Conservation (phyloP, 2,113 vertebrate species). For the Chionodraco myersi region DNA sequence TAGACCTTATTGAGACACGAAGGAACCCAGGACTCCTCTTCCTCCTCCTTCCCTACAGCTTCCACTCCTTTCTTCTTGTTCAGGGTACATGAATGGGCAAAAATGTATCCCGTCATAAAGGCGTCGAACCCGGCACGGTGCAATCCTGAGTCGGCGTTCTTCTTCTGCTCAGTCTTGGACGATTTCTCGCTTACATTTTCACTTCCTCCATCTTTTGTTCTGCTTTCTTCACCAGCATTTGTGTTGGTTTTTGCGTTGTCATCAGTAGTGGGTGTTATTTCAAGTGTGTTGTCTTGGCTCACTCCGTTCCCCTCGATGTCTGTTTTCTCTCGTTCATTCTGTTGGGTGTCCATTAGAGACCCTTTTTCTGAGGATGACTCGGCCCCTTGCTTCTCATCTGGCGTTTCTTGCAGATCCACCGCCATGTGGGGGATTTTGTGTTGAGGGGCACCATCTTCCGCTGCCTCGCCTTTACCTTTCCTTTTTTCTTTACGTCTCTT, state of each 20-base stretch:
- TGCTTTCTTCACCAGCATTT: neutral
- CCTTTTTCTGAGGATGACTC: slow-evolving; percentile 1
- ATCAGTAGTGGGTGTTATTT: neutral
- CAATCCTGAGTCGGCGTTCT: slow-evolving; percentile 78
- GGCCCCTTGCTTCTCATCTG: slow-evolving; percentile 39
- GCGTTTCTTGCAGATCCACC: slow-evolving; percentile 53
- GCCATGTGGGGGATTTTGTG: slow-evolving; percentile 75
- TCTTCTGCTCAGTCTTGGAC: slow-evolving; percentile 27
- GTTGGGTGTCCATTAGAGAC: neutral
- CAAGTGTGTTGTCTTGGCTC: slow-evolving; percentile 6
- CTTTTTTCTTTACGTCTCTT: slow-evolving; percentile 86
- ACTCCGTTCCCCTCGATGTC: slow-evolving; percentile 16
- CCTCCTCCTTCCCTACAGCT: neutral
- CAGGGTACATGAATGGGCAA: slow-evolving; percentile 86
- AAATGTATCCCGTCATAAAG: slow-evolving; percentile 97
- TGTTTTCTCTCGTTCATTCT: neutral
- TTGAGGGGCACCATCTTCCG: slow-evolving; percentile 46
- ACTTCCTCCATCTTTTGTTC: neutral
- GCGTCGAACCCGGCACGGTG: slow-evolving; percentile 97
- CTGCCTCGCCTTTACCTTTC: neutral
- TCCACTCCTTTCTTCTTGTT: slow-evolving; percentile 57
- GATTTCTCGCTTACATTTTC: neutral
- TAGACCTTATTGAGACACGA: slow-evolving; percentile 94
- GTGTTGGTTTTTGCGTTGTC: neutral
- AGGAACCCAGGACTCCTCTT: slow-evolving; percentile 79